Evolutionary conservation across 2,888 invertebrate genomes (phyloP), one percentile per base, ranked within the genome.

Genomic region (Tanypteryx hageni): DNA sequence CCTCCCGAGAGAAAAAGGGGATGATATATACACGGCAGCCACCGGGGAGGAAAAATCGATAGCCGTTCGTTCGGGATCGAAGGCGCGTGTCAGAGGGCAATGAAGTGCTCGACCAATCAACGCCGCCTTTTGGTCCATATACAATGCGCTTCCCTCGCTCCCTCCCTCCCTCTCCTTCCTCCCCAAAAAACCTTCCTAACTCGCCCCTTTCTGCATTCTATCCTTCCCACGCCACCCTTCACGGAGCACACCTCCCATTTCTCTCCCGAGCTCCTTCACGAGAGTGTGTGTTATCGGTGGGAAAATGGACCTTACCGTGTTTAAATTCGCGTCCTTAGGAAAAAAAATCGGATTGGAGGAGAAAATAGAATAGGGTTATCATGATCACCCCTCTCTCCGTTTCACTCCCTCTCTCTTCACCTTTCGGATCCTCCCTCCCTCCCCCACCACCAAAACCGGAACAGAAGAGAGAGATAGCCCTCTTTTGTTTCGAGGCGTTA

Each of bases 51-150:
- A 89, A 64, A 89, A 89, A 89, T 89, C 89, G 89, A 89, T 89
- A 86, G 31, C 31, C 86, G 86, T n/a, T 86, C 86, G 86, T 22
- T 86, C 16, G 27, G 64, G 64, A 89, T 89, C 89, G 89, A 89
- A 89, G 64, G 64, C 89, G 89, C 89, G 89, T 89, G 89, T 89
- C 64, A 27, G 89, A 64, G 68, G 64, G 89, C 89, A 89, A 89
- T 89, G 89, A 89, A 89, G 89, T 64, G 89, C 64, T 64, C 64
- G 64, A 64, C 89, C 89, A 89, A 89, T 89, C 89, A 89, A 64
- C 89, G 89, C 68, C 44, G 64, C 89, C 89, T 27, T 68, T 44
- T 31, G 68, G 89, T 89, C 89, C 61, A 89, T 89, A 89, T 89
- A 89, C 56, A 68, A 16, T 64, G n/a, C 31, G 9, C 61, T 16